Conservation (phyloP, 2,113 vertebrate genomes). For the Alaudala cheleensis region DNA sequence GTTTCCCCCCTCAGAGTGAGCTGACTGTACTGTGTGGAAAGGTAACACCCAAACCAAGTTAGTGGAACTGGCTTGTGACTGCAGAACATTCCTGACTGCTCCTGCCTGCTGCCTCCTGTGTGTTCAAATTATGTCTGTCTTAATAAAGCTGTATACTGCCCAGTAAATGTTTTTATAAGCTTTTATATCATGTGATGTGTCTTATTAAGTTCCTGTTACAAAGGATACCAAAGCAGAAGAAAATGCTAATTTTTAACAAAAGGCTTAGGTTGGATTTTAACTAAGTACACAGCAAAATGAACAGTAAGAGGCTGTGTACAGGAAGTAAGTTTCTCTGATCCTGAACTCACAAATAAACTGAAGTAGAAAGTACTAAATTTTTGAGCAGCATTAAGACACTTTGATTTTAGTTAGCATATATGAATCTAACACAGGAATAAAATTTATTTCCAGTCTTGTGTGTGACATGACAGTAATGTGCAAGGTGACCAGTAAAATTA, state of each 20-base stretch:
- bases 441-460: not conserved
- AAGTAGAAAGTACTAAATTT: not conserved
- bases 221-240: not conserved
- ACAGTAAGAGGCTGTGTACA: not conserved
- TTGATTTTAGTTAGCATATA: not conserved
- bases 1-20: constrained; percentile 36
- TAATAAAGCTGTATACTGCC: constrained; percentile 20
- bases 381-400: not conserved
- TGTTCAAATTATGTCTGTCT: not conserved
- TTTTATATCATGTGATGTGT: not conserved
- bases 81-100: not conserved
- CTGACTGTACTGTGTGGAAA: constrained; percentile 68
- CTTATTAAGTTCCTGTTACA: not conserved
- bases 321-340: not conserved
- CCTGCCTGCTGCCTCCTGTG: not conserved
- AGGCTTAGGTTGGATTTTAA: not conserved
- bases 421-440: not conserved
- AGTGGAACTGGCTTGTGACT: not conserved
- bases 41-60: constrained; percentile 43
- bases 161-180: constrained; percentile 5
- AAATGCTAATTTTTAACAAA: not conserved
- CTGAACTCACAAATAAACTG: not conserved
- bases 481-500: not conserved
- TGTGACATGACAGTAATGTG: not conserved
- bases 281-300: not conserved